Evolutionary conservation across 2,888 invertebrate species (phyloP).

Genomic region (Caradrina kadenii): DNA sequence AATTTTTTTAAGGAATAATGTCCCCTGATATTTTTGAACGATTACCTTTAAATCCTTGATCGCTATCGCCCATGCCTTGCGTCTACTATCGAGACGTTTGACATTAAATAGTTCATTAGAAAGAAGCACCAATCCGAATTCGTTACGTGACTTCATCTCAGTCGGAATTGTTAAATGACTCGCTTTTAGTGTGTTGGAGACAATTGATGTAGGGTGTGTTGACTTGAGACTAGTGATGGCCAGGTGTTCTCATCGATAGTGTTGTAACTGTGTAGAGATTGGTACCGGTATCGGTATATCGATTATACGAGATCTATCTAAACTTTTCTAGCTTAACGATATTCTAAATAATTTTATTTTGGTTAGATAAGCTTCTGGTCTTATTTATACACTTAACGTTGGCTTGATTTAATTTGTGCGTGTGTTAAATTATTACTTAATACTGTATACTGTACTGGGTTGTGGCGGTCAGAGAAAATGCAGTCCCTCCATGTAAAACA

Average conservation of each 20-base stretch:
- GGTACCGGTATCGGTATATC: conserved; percentile 4
- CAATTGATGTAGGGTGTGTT: conserved; percentile 66
- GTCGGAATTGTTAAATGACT: conserved; percentile 79
- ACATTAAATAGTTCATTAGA: conserved; percentile 88
- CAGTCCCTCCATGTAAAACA: too few relatives aligned
- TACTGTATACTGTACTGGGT: background rate
- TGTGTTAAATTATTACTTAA: background rate
- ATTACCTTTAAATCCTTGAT: background rate
- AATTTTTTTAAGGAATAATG: too few relatives aligned
- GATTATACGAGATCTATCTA: background rate
- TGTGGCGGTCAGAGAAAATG: too few relatives aligned
- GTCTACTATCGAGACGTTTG: conserved; percentile 72
- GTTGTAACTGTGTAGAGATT: conserved; percentile 11
- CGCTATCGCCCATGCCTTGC: conserved; percentile 69
- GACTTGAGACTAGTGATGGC: conserved; percentile 18
- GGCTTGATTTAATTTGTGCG: background rate
- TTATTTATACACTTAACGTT: background rate
- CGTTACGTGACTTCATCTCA: conserved; percentile 87
- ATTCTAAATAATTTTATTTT: background rate
- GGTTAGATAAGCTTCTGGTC: background rate
- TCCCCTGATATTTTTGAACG: too few relatives aligned
- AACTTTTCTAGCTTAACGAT: background rate
- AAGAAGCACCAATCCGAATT: conserved; percentile 83
- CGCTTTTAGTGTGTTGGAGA: conserved; percentile 67
- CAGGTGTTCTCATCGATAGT: conserved; percentile 22